Evolutionary conservation across 2,888 invertebrate species (phyloP), one percentile per base, ranked within the genome.

Genomic region (Andrena bucephala): DNA sequence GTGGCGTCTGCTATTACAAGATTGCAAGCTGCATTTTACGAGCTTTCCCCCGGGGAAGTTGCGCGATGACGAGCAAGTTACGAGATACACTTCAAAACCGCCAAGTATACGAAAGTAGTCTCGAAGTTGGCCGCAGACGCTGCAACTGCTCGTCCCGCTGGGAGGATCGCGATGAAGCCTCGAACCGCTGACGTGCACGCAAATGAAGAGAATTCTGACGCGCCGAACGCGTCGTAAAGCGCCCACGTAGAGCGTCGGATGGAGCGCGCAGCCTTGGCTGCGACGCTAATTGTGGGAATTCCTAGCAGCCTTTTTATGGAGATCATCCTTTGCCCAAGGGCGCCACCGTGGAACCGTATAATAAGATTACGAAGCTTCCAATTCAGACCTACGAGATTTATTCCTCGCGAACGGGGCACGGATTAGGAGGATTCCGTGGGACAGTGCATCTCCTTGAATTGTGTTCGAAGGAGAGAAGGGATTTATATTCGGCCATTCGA

Each of bases 1-100:
- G 57, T 31, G 69, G 48, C 36, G 62, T 73, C 33, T 20, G 80
- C 74, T 75, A 81, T 81, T 84, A 77, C 84, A 62, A 66, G 72
- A 77, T 75, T 75, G 72, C 77, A 48, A 59, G 77, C 71, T 60
- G 68, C 74, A 54, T 74, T 84, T 84, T 81, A 84, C 75, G 74
- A 77, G 66, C 66, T 59, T 60, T 57, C 69, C 74, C 62, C 29
- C 13, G 54, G 5, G 77, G 54, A 72, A 62, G 71, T 84, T 80
- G 36, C 16, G 29, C 57, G 33, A 50, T 27, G 70, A 73, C 57
- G 76, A 60, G 42, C 66, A 70, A 68, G 76, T 62, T 77, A 57
- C 65, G 20, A 54, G 70, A 36, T 60, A 60, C 60, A 59, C 29
- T 16, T 29, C 54, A 31, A 24, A 27, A 62, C 36, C 7, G 6